A percentile compares a stretch with the other conserved stretches of the same genome.
phyloP scores from a whole-genome alignment of 2,797 vertebrate genomes.

The Linurgus olivaceus region DNA sequence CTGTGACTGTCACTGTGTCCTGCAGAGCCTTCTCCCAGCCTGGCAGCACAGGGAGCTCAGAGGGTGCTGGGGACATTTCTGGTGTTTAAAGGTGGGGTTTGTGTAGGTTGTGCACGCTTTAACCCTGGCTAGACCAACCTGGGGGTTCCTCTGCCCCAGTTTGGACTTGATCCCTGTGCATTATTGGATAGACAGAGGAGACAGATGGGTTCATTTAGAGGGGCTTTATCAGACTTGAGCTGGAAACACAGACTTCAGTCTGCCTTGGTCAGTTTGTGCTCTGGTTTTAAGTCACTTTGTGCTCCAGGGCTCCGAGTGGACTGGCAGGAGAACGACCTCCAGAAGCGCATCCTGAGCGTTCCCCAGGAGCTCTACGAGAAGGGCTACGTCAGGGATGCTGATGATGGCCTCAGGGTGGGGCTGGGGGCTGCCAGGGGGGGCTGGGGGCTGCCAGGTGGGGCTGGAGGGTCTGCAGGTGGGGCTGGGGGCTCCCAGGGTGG shows the following conservation, averaged over 20 bases:
- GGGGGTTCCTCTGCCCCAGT: neutral
- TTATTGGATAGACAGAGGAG: neutral
- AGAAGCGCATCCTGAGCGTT: slow-evolving; percentile 87
- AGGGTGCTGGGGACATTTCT: neutral
- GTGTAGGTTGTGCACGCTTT: neutral
- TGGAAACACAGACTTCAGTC: neutral
- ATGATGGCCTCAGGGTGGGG: slow-evolving; percentile 87
- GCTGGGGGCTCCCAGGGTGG: too few species aligned
- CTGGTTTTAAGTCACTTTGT: neutral
- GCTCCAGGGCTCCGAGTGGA: slow-evolving; percentile 87
- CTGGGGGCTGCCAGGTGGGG: too few species aligned
- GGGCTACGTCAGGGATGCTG: slow-evolving; percentile 90
- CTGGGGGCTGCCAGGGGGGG: too few species aligned
- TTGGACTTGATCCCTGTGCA: neutral
- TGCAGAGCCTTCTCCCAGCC: fast-evolving
- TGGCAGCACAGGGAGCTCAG: neutral
- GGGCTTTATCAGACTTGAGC: neutral
- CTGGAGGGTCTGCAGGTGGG: too few species aligned
- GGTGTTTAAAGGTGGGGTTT: neutral
- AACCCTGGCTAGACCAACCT: neutral
- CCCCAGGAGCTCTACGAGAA: slow-evolving; percentile 88
- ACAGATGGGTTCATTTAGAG: neutral
- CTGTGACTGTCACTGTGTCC: neutral
- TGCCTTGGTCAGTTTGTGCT: neutral
- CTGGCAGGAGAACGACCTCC: slow-evolving; percentile 88